Percentiles rank a stretch among this genome's conserved stretches.
Conservation (phyloP, 2,797 vertebrate genomes). For the Enteromius radiatus region DNA sequence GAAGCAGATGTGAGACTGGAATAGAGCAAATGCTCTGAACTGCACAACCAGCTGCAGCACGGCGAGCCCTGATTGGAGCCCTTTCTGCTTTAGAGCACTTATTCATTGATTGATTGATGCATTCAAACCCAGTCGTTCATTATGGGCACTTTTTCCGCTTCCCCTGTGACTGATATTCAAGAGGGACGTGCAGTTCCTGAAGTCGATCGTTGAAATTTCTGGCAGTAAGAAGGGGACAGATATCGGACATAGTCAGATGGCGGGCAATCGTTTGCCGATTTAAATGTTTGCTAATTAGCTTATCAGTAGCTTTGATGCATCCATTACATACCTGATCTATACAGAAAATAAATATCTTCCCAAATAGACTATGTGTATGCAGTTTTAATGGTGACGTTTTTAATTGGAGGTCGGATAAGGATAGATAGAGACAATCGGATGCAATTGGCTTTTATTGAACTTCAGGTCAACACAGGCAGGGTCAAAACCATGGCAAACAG, state of each 20-base stretch:
- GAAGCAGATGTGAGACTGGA: conserved; percentile 68
- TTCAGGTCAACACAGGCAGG: too few relatives aligned
- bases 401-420: too few relatives aligned
- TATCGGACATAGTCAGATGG: neutral
- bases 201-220: conserved; percentile 13
- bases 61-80: conserved; percentile 18
- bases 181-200: neutral
- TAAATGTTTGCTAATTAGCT: conserved; percentile 44
- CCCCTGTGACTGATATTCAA: conserved; percentile 26
- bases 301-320: conserved; percentile 34
- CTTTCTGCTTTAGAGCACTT: conserved; percentile 38
- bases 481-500: too few relatives aligned
- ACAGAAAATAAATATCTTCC: conserved; percentile 36
- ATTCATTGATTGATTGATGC: conserved; percentile 47
- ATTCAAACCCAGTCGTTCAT: conserved; percentile 51
- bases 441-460: too few relatives aligned
- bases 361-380: conserved; percentile 2
- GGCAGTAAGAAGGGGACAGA: conserved; percentile 4
- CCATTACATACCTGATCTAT: conserved; percentile 31
- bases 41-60: conserved; percentile 55
- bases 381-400: neutral
- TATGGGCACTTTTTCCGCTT: conserved; percentile 34
- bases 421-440: too few relatives aligned
- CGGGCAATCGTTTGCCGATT: conserved; percentile 27
- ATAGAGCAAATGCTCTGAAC: conserved; percentile 47